Percentiles rank a stretch among this genome's conserved stretches.
These are phyloP conservation scores for Terrapene triunguis DNA, from an alignment of 2,113 vertebrate species.

Conservation along the genomic window DNA sequence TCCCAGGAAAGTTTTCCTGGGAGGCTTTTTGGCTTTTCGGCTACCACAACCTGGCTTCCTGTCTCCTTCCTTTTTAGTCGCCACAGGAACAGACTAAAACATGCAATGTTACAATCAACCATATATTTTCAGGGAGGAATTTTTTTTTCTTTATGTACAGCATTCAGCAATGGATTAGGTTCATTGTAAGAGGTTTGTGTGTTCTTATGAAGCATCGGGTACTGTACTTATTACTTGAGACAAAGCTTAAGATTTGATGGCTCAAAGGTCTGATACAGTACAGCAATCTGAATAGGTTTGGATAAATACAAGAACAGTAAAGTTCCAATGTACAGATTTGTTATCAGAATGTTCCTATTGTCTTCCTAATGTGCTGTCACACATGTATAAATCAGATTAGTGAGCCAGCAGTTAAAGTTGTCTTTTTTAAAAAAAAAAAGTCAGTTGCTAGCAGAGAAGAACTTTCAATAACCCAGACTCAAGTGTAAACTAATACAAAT, in stretches of 20 bases:
- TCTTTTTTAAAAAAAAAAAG: neutral
- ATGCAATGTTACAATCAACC: neutral
- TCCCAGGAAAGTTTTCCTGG: no score
- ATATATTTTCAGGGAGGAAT: neutral
- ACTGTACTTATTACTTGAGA: neutral
- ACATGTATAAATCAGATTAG: neutral
- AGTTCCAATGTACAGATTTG: neutral
- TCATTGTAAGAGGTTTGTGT: neutral
- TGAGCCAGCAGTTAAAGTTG: neutral
- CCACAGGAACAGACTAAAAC: neutral
- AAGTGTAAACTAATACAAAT: neutral
- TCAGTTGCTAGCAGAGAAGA: neutral
- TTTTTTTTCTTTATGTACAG: neutral
- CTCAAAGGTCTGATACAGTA: neutral
- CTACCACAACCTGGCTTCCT: no score
- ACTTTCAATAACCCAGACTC: neutral
- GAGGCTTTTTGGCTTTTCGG: no score
- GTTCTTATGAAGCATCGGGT: neutral
- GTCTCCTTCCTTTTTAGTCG: no score
- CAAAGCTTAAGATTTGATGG: neutral
- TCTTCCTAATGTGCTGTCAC: neutral
- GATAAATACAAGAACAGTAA: neutral
- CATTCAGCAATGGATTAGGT: neutral
- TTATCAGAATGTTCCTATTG: neutral
- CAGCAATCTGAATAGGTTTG: neutral